Conservation (phyloP, 2,888 invertebrate genomes). For the Pyrrhia umbra region DNA sequence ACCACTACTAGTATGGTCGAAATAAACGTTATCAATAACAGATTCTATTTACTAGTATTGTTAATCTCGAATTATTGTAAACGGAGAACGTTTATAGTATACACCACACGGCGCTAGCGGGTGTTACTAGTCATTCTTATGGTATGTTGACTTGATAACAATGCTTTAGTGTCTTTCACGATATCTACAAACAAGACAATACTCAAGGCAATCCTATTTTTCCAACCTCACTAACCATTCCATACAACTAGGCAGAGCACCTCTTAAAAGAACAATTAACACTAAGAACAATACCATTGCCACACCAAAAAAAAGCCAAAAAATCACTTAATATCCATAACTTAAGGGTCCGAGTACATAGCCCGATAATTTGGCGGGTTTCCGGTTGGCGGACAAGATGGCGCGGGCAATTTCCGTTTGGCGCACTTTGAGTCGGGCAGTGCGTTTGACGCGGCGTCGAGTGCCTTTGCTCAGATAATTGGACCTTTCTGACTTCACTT, state of each 20-base stretch:
- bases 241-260: not conserved
- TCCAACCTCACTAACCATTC: too few species aligned
- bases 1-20: too few species aligned
- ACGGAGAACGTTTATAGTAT: too few species aligned
- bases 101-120: too few species aligned
- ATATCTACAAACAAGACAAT: too few species aligned
- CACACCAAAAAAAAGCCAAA: conserved; percentile 15
- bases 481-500: conserved; percentile 49
- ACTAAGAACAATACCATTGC: not conserved
- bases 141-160: too few species aligned
- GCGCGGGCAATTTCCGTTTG: conserved; percentile 79
- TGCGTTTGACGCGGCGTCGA: conserved; percentile 74
- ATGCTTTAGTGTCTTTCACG: too few species aligned
- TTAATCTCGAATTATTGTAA: too few species aligned
- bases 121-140: too few species aligned
- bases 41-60: too few species aligned
- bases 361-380: conserved; percentile 73
- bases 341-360: conserved; percentile 35
- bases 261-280: not conserved
- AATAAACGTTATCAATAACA: too few species aligned
- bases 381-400: conserved; percentile 77
- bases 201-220: too few species aligned
- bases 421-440: conserved; percentile 66
- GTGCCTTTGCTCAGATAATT: conserved; percentile 63
- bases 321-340: conserved; percentile 55